Evolutionary conservation across 1,140 invertebrate species (phyloP), one percentile per base, ranked within the genome.

Genomic region (Pteromalus puparum): DNA sequence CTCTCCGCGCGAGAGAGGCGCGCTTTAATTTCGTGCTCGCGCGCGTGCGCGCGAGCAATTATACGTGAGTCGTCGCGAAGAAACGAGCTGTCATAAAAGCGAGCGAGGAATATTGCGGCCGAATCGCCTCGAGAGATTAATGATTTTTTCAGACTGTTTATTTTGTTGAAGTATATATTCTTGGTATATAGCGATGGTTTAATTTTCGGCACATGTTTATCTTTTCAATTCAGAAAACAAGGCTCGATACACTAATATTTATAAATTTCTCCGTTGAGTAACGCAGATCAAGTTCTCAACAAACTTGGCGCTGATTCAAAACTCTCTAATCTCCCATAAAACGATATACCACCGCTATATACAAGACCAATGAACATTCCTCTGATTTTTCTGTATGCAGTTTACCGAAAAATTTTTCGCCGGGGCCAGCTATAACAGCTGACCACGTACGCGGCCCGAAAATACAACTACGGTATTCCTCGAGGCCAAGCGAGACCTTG

Each of bases 401-500:
- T 34, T 30, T 73, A 73, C 70, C 28, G 70, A 30, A 21, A 53
- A 73, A 73, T 15, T 73, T 73, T 73, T 28, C 26, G 30, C 9
- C 30, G 4, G n/a, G n/a, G n/a, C 10, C 24, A 18, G 24, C 10
- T 15, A 68, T 28, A 28, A 28, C 30, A 74, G 34, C 13, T 42
- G 72, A 42, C 21, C 21, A 34, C 34, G 21, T 18, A 34, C 72
- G 28, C 26, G 30, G 21, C 72, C 30, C 72, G 34, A 74, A 74
- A 74, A 74, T 74, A 70, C 15, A 21, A 21, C 53, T 70, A 74
- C 72, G 72, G 34, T 34, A 74, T 74, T 74, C 30, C 30, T 74
- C 72, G 72, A 74, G 72, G 72, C 21, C 72, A 34, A 12, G 26
- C 72, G 34, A 74, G 72, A 74, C 72, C 72, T 74, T 74, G 72